phyloP scores from a whole-genome alignment of 2,888 invertebrate genomes.

The Andrena chrysosceles region DNA sequence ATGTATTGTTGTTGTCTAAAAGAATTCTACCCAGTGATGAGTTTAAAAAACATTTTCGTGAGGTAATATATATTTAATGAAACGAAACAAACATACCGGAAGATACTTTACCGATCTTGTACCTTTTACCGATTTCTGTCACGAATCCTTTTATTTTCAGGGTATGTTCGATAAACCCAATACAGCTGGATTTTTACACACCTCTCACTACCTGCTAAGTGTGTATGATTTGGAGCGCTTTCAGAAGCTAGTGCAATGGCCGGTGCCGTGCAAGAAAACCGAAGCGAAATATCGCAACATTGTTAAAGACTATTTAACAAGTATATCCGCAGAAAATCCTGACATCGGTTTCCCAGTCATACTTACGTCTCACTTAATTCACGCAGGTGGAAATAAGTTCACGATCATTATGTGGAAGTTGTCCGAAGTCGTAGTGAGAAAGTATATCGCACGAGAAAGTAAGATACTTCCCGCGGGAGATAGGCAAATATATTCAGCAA shows the following conservation, averaged over 20 bases:
- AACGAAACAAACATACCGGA: not conserved
- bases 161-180: slow-evolving; percentile 83
- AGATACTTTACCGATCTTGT: not conserved
- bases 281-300: slow-evolving; percentile 80
- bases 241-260: slow-evolving; percentile 79
- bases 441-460: slow-evolving; percentile 75
- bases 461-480: slow-evolving; percentile 38
- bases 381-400: slow-evolving; percentile 81
- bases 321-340: slow-evolving; percentile 76
- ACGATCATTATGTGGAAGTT: slow-evolving; percentile 80
- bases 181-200: slow-evolving; percentile 79
- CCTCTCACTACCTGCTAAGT: slow-evolving; percentile 78
- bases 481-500: no score
- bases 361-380: slow-evolving; percentile 78
- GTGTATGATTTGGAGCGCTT: slow-evolving; percentile 78
- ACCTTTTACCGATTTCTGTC: not conserved
- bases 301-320: slow-evolving; percentile 76
- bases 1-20: slow-evolving; percentile 78
- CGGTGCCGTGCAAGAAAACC: slow-evolving; percentile 79
- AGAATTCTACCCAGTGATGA: slow-evolving; percentile 76
- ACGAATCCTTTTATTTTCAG: slow-evolving; percentile 64
- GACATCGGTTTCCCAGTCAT: slow-evolving; percentile 80
- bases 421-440: slow-evolving; percentile 77
- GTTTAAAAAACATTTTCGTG: slow-evolving; percentile 77
- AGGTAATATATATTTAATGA: slow-evolving; percentile 41